Evolutionary conservation across 1,140 invertebrate genomes (phyloP), one percentile per base, ranked within the genome.

Genomic region (Scylla paramamosain): DNA sequence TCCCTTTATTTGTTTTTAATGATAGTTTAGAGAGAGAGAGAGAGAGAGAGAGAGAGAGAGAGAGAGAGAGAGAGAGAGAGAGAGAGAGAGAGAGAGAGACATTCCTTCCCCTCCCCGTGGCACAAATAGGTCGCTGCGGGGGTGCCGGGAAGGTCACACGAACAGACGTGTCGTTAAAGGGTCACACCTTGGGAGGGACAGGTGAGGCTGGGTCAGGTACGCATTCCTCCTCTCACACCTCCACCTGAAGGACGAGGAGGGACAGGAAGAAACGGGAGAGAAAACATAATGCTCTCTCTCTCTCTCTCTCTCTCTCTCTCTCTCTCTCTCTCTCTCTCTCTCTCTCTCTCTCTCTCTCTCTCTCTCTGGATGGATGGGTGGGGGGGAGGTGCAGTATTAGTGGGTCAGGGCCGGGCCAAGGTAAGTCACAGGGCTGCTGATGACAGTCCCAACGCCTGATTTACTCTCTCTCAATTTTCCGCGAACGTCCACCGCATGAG

Each of bases 381-480:
- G n/a, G 83, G n/a, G 83, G 1, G 25, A 28, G 83, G n/a, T 12
- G n/a, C 12, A 84, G 28, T 25, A 84, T 84, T 28, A 20, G 10
- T 59, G 52, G 67, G 67, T 77, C 67, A 77, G 67, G 67, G 67
- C 6, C 67, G 25, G 67, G 67, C 20, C 67, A 77, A n/a, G 67
- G 67, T 77, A 77, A 77, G 67, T 25, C 67, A 77, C 67, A 12
- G 67, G 20, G 67, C 67, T 77, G 67, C 20, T 77, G 67, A 77
- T 77, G 67, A 77, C 67, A 77, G 67, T 77, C 6, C n/a, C n/a
- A 25, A 25, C 20, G n/a, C 67, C n/a, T 77, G 67, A 77, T 77
- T 77, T 77, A 77, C 67, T 77, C n/a, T n/a, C 67, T 77, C 67
- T 77, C 67, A 77, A 77, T 77, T 77, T 77, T 77, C 67, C 67